A percentile compares a stretch with the other conserved stretches of the same genome.
Conservation (phyloP, 2,113 vertebrate species). For the Triplophysa rosa region DNA sequence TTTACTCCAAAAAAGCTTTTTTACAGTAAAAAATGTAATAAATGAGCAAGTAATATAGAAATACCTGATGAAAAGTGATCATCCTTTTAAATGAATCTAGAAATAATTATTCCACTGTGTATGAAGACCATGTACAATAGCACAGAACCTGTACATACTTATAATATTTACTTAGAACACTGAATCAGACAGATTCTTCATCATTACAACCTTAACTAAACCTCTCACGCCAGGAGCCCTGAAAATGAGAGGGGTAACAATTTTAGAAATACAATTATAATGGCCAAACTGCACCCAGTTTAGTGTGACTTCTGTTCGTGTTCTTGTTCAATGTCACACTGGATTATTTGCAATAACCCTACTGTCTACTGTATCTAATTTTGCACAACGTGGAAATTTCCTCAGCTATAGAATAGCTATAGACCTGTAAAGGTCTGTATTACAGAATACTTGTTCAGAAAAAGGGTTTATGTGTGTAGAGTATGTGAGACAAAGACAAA, state of each 20-base stretch:
- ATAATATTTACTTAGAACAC: neutral
- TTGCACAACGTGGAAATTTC: neutral
- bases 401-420: constrained; percentile 10
- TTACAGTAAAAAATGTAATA: neutral
- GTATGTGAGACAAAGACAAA: no score
- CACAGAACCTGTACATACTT: neutral
- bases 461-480: no score
- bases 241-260: neutral
- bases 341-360: neutral
- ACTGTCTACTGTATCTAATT: neutral
- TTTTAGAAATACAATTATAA: neutral
- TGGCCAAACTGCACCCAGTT: neutral
- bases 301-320: neutral
- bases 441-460: neutral
- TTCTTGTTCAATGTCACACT: constrained; percentile 3
- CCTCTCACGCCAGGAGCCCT: neutral
- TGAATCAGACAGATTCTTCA: neutral
- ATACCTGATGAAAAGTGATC: constrained; percentile 24
- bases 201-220: constrained; percentile 5
- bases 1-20: neutral
- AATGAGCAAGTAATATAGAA: neutral
- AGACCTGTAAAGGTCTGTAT: neutral
- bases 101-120: constrained; percentile 17
- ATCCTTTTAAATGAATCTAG: neutral
- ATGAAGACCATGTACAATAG: neutral